Evolutionary conservation across 2,113 vertebrate genomes (phyloP).

Genomic region (Dromas ardeola): DNA sequence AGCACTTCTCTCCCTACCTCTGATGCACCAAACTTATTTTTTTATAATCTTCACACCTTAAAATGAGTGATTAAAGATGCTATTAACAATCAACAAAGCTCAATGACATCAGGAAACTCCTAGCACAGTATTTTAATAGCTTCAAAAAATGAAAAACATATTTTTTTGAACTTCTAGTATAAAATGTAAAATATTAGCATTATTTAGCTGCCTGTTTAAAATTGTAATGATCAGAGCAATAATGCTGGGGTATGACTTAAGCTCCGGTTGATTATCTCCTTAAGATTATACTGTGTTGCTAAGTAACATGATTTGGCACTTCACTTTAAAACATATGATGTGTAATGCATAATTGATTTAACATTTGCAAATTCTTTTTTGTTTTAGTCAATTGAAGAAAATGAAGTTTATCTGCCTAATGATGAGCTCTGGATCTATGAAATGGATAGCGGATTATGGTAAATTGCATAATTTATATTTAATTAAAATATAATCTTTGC

Average conservation of each 20-base stretch:
- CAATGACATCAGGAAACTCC: neutral
- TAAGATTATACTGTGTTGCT: neutral
- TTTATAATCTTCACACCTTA: neutral
- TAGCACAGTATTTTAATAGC: neutral
- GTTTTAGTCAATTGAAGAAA: constrained; percentile 87
- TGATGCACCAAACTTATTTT: neutral
- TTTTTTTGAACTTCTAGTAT: neutral
- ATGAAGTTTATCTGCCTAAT: constrained; percentile 91
- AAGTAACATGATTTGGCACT: neutral
- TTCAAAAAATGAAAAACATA: neutral
- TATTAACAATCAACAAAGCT: neutral
- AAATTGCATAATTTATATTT: constrained; percentile 40
- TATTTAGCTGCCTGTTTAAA: neutral
- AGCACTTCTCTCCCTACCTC: neutral
- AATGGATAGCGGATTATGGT: constrained; percentile 88
- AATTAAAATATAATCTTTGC: neutral
- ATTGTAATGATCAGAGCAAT: neutral
- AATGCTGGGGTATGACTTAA: neutral
- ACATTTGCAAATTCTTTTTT: neutral
- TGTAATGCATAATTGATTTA: neutral
- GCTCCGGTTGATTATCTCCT: neutral
- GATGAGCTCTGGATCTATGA: constrained; percentile 95
- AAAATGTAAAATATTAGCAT: neutral
- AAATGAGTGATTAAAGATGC: neutral
- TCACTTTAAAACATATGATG: neutral